Conservation (phyloP, 2,797 vertebrate genomes). For the Psittacula echo region DNA sequence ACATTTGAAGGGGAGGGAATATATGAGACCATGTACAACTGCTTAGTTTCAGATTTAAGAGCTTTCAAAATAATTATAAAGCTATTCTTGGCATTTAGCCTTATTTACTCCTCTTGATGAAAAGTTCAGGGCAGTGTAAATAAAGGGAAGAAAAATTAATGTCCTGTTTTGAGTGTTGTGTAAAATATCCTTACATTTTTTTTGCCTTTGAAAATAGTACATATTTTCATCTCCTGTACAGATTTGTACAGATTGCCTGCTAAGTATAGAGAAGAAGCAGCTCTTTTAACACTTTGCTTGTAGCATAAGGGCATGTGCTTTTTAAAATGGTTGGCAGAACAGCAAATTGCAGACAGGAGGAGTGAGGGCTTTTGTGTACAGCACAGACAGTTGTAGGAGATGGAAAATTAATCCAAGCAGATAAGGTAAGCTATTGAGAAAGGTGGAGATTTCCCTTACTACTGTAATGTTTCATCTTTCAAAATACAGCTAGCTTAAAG, state of each 20-base stretch:
- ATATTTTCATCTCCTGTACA: neutral
- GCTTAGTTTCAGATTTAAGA: neutral
- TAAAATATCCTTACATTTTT: neutral
- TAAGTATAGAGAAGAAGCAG: neutral
- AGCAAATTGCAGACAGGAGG: neutral
- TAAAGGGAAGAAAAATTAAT: neutral
- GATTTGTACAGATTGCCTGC: neutral
- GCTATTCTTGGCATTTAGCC: neutral
- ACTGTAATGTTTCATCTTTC: neutral
- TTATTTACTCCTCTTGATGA: neutral
- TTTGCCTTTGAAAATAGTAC: neutral
- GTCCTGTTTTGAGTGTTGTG: neutral
- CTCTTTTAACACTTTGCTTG: neutral
- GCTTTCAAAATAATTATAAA: neutral
- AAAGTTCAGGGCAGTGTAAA: neutral
- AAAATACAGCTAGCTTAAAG: neutral
- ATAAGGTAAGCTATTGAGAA: neutral
- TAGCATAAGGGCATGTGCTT: neutral
- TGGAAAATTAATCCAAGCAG: neutral
- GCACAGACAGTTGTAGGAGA: neutral
- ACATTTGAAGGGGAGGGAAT: neutral
- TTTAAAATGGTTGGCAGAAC: conserved; percentile 12
- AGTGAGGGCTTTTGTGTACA: neutral
- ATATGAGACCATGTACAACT: neutral
- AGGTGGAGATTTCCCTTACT: neutral